Percentiles rank a stretch among this genome's conserved stretches.
Conservation (phyloP, 2,888 invertebrate species). For the Xylota segnis region DNA sequence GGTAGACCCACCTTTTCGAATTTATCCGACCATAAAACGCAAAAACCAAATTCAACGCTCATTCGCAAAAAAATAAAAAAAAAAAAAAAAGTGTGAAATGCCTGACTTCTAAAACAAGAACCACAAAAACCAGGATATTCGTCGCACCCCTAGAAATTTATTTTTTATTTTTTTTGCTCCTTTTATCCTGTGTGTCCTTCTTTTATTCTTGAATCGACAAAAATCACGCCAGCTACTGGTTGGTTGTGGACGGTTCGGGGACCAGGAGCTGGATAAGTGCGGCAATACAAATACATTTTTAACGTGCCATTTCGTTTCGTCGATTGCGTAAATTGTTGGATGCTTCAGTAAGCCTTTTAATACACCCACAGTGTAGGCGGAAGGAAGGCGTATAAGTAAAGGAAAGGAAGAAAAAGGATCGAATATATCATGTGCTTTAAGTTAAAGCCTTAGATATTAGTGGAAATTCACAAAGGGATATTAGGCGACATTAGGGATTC, state of each 20-base stretch:
- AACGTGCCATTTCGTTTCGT: conserved; percentile 46
- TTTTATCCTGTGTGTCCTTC: conserved; percentile 39
- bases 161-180: background rate
- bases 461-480: background rate
- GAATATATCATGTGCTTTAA: conserved; percentile 13
- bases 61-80: conserved; percentile 4
- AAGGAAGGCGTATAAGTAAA: background rate
- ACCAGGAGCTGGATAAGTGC: conserved; percentile 36
- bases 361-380: conserved; percentile 6
- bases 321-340: conserved; percentile 33
- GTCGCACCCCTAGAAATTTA: conserved; percentile 15
- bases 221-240: conserved; percentile 28
- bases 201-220: conserved; percentile 34
- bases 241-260: background rate
- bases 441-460: background rate
- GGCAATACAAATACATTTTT: conserved; percentile 55
- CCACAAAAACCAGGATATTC: conserved; percentile 36
- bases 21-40: conserved; percentile 48
- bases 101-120: conserved; percentile 19
- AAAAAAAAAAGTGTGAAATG: conserved; percentile 49
- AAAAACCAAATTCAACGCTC: conserved; percentile 36
- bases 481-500: too few relatives aligned
- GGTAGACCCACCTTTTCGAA: conserved; percentile 37
- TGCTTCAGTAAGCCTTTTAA: conserved; percentile 42
- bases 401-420: background rate